Base-by-base conservation (phyloP, 2,113 vertebrate genomes). In the Indicator indicator region DNA sequence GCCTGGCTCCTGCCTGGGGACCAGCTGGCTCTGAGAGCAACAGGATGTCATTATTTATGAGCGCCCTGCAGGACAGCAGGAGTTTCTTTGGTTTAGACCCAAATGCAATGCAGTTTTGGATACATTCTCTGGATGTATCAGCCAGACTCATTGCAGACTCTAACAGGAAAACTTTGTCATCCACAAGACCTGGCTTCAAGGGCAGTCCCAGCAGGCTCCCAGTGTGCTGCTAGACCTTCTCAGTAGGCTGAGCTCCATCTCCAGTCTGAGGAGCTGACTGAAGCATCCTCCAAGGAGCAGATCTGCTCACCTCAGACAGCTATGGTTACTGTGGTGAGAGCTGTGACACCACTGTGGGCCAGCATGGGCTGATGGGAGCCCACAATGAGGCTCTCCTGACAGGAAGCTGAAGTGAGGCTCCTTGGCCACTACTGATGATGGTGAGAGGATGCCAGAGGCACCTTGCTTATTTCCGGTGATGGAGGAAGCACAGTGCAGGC, bases 391-490 rank as follows among this genome's bases (percentile, higher is more conserved):
- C 21, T 52, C 50, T 52, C 50, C 59, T 56, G 36, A 32, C 3
- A 4, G n/a, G 23, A 23, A 6, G 15, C 18, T 0, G 1, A n/a
- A 16, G 15, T 26, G 38, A n/a, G 30, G 30, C n/a, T 58, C 9
- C 18, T 6, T 3, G 0, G 33, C 6, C 2, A 1, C 32, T 28
- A 65, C 63, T 65, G 69, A 9, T 36, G 75, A 18, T 2, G 11
- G 24, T 12, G 7, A 1, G 2, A 50, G 52, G 24, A 24, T 8
- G 8, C 6, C 9, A 2, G 12, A 1, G 0, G 64, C 2, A 6
- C 65, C 9, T 32, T 5, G 44, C 24, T 60, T 32, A 55, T 19
- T 93, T 89, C 86, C 6, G 11, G 59, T 8, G 75, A 20, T 1
- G 15, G 28, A 90, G 86, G 72, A 93, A 91, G 63, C 0, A 1